phyloP scores from a whole-genome alignment of 2,888 invertebrate genomes.

The Hirtodrosophila cameraria region DNA sequence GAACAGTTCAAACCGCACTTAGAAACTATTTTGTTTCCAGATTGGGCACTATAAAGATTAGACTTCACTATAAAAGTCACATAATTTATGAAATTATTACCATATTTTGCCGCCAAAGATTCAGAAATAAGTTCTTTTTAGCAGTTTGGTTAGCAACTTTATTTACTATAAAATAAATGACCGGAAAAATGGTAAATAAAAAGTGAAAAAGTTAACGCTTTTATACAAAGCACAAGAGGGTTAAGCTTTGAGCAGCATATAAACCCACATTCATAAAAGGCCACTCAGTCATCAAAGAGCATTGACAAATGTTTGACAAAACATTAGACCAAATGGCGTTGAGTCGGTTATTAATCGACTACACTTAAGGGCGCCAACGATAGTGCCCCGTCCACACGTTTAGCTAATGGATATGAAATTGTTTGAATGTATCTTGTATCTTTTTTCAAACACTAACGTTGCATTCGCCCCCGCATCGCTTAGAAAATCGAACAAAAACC shows the following conservation, averaged over 20 bases:
- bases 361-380: slow-evolving; percentile 42
- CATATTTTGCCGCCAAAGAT: not conserved
- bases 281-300: slow-evolving; percentile 12
- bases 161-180: no score
- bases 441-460: slow-evolving; percentile 31
- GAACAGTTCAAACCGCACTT: no score
- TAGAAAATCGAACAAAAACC: slow-evolving; percentile 18
- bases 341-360: slow-evolving; percentile 61
- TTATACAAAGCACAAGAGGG: not conserved
- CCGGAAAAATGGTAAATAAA: no score
- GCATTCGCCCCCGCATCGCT: slow-evolving; percentile 33
- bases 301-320: slow-evolving; percentile 39
- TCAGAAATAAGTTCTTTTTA: no score
- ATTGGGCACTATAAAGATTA: not conserved
- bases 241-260: not conserved
- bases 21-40: not conserved
- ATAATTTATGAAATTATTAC: not conserved
- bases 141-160: no score
- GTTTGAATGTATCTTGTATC: slow-evolving; percentile 53
- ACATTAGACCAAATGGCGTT: slow-evolving; percentile 34
- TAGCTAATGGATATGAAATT: slow-evolving; percentile 68
- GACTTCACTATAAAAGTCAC: not conserved
- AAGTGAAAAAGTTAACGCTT: not conserved
- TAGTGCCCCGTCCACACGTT: slow-evolving; percentile 10
- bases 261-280: not conserved